These are phyloP conservation scores for Eunapius fragilis DNA, from an alignment of 37 sponge, comb jelly and placozoan species.

Conservation along the genomic window DNA sequence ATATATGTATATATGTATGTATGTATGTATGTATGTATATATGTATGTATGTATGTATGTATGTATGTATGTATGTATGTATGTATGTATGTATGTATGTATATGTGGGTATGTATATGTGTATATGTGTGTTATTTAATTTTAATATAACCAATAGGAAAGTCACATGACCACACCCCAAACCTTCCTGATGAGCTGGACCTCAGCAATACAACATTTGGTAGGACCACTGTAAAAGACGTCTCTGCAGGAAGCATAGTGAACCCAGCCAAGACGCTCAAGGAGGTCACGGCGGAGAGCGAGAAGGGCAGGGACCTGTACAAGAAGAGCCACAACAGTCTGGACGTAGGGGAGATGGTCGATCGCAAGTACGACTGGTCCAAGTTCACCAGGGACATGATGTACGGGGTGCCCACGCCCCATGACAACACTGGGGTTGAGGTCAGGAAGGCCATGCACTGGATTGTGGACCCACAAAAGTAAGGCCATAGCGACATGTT, in stretches of 20 bases:
- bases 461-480: slow-evolving; percentile 51
- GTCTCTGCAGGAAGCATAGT: slow-evolving; percentile 80
- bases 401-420: slow-evolving; percentile 96
- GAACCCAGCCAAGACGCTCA: slow-evolving; percentile 79
- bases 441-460: slow-evolving; percentile 79
- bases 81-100: too few relatives aligned
- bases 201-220: slow-evolving; percentile 50
- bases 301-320: slow-evolving; percentile 77
- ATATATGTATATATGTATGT: too few relatives aligned
- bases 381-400: slow-evolving; percentile 71
- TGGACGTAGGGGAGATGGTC: slow-evolving; percentile 68
- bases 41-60: too few relatives aligned
- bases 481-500: too few relatives aligned
- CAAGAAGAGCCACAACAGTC: slow-evolving; percentile 69
- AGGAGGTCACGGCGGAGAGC: slow-evolving; percentile 68
- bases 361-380: slow-evolving; percentile 96
- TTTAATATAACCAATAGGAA: slow-evolving; percentile 23
- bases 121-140: too few relatives aligned
- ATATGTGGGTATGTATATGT: too few relatives aligned
- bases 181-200: slow-evolving; percentile 64
- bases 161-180: slow-evolving; percentile 61
- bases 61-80: too few relatives aligned
- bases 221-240: slow-evolving; percentile 42
- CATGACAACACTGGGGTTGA: slow-evolving; percentile 87
- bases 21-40: too few relatives aligned